These are phyloP conservation scores for Micrasema minimum DNA, from an alignment of 1,140 invertebrate species.

Conservation along the genomic window DNA sequence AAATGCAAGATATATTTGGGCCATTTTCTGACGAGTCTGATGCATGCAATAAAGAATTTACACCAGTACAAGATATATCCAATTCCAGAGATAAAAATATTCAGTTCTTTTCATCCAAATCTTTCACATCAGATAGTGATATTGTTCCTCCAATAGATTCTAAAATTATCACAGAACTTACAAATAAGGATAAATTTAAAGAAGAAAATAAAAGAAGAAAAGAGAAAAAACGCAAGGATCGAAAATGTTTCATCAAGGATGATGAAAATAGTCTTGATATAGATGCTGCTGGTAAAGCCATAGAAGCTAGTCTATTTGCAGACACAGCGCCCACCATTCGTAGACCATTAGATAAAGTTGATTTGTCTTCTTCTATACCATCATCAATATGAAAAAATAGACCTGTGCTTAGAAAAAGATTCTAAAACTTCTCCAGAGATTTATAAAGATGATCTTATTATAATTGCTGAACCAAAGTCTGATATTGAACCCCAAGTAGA, in stretches of 20 bases:
- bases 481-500: constrained; percentile 53
- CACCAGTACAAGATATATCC: constrained; percentile 23
- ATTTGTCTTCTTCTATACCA: constrained; percentile 58
- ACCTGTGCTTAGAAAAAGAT: constrained; percentile 43
- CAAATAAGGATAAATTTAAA: constrained; percentile 60
- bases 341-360: constrained; percentile 56
- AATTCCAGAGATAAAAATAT: constrained; percentile 44
- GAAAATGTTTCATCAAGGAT: constrained; percentile 65
- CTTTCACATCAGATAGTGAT: constrained; percentile 40
- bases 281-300: constrained; percentile 80
- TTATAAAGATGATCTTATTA: constrained; percentile 35
- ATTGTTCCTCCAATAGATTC: constrained; percentile 42
- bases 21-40: constrained; percentile 81
- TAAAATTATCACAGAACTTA: constrained; percentile 55
- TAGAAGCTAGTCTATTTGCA: constrained; percentile 81
- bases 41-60: constrained; percentile 53
- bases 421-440: constrained; percentile 30
- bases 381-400: constrained; percentile 62
- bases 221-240: constrained; percentile 78
- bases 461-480: constrained; percentile 54
- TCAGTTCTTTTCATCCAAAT: constrained; percentile 44
- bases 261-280: constrained; percentile 84
- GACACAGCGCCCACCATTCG: constrained; percentile 63
- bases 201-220: constrained; percentile 71
- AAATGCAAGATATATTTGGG: constrained; percentile 90